Base-by-base conservation (phyloP, 1,140 invertebrate species). In the Vollenhovia emeryi region DNA sequence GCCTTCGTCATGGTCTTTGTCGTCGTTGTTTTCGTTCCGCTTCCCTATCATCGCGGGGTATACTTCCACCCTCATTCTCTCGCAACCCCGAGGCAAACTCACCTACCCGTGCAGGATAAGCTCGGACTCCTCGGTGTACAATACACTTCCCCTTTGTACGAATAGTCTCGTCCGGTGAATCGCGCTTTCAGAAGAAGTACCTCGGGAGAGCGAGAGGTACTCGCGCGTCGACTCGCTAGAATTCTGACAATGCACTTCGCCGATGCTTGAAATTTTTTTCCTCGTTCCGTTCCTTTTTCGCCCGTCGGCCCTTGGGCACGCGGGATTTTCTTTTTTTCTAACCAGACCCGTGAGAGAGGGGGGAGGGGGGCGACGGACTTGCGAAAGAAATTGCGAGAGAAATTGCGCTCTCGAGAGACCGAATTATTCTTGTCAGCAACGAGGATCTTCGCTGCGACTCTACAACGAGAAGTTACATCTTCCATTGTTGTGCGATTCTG, bases 191-290 rank as follows among this genome's bases (percentile, higher is more conserved):
- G 66, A 71, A 68, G 33, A 69, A 82, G 66, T 73, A 71, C 7
- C 50, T 13, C 11, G 13, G 24, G 24, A 57, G 48, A 43, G 62
- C 45, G 62, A 68, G 64, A 69, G 50, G 36, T 40, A 36, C 75
- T 66, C 74, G 57, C 74, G 57, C 73, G 43, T 52, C 55, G 73
- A 68, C 78, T 82, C 50, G 78, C 78, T 82, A 71, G 66, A 82
- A 57, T 73, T 82, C 78, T 71, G 78, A 82, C 66, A 82, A 82
- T 82, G 78, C 66, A 71, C 66, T 82, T 82, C 59, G 74, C 74
- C 59, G 73, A 76, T 79, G 82, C 74, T 64, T 78, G 74, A 84
- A 40, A 69, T 79, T 84, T 66, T 79, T 30, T 52, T 78, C 11
- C 43, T 55, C 59, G 24, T 27, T 52, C 4, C 48, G 3, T 78